Evolutionary conservation across 2,797 vertebrate genomes (phyloP).

Genomic region (Phyllotis vaccarum): DNA sequence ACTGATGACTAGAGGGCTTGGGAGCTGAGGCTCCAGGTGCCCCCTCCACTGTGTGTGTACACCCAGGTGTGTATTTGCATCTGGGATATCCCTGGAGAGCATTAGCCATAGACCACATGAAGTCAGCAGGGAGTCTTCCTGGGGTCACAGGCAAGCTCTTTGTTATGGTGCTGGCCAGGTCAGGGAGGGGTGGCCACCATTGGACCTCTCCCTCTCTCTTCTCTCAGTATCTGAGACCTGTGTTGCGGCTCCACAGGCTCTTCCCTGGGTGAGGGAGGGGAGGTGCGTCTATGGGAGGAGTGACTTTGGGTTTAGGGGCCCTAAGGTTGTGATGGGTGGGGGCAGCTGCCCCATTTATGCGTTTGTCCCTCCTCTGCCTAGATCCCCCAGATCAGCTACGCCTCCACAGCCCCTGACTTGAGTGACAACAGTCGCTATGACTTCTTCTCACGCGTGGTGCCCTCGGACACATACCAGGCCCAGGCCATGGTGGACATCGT

Average conservation of each 20-base stretch:
- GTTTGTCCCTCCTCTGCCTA: slow-evolving; percentile 75
- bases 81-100: background rate
- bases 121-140: background rate
- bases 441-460: slow-evolving; percentile 97
- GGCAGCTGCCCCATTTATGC: background rate
- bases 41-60: background rate
- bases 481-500: slow-evolving; percentile 99
- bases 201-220: background rate
- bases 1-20: background rate
- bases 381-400: slow-evolving; percentile 99
- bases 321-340: background rate
- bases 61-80: background rate
- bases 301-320: background rate
- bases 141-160: background rate
- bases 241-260: too few species aligned
- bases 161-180: background rate
- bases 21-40: background rate
- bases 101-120: background rate
- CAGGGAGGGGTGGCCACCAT: background rate
- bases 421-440: slow-evolving; percentile 98
- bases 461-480: slow-evolving; percentile 97
- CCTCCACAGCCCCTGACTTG: slow-evolving; percentile 96
- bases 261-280: background rate
- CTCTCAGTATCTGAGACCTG: background rate
- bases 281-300: background rate